Evolutionary conservation across 2,888 invertebrate species (phyloP), one percentile per base, ranked within the genome.

Genomic region (Lasioglossum lativentre): DNA sequence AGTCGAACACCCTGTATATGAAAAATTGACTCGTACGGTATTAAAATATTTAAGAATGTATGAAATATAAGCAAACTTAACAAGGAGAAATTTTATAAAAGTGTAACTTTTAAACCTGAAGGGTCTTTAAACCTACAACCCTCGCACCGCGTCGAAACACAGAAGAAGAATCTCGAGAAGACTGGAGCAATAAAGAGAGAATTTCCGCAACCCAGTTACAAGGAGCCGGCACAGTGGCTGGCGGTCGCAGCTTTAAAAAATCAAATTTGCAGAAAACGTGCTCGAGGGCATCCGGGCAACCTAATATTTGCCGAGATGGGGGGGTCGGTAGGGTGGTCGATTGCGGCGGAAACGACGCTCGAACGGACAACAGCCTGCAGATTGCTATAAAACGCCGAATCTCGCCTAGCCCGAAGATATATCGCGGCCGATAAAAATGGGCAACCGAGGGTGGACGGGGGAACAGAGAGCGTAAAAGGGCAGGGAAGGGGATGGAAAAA

Each of bases 331-430:
- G 27, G 30, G 14, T 14, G 27, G 59, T 30, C 30, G 27, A 30
- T 63, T 63, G 59, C 59, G 59, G 47, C 30, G 66, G 74, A 76
- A 38, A 56, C 40, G 66, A 4, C 38, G 76, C 73, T 52, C 27
- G 75, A 23, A 34, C 8, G 45, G 76, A 81, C 68, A 72, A 75
- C 30, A n/a, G 83, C 42, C n/a, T 47, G 68, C 63, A 40, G 70
- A 63, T 85, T 45, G 79, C 63, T 45, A 73, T 75, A 82, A 68
- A 85, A 85, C 66, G 77, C 19, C 73, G 59, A 75, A 75, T 66
- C 74, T 74, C 47, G 75, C 2, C 59, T 40, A 68, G 66, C 75
- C 68, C 40, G 45, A 45, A 40, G 52, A 74, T 78, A 63, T 78
- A 76, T 73, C 73, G 71, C 23, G 72, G 47, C 71, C 68, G 79